Evolutionary conservation across 2,888 invertebrate genomes (phyloP).

Genomic region (Marasmarcha lunaedactyla): DNA sequence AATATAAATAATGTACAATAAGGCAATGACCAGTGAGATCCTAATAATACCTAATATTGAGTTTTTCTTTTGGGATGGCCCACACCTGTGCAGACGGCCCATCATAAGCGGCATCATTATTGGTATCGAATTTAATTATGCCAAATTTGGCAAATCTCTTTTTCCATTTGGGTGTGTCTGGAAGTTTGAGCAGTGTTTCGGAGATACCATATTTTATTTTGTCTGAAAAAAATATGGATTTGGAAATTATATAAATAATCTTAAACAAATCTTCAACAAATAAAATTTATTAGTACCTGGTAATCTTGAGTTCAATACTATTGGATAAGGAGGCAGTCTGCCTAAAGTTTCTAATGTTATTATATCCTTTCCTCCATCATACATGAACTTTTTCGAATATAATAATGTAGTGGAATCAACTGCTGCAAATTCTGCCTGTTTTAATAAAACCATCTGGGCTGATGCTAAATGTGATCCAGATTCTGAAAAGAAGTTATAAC

Average conservation of each 20-base stretch:
- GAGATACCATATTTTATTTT: constrained; percentile 43
- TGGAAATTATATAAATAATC: too few relatives aligned
- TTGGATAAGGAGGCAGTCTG: constrained; percentile 75
- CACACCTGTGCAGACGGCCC: constrained; percentile 63
- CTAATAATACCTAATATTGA: constrained; percentile 70
- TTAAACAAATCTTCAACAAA: too few relatives aligned
- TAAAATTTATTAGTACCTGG: constrained; percentile 43
- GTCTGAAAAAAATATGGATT: constrained; percentile 32
- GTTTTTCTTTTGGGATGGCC: constrained; percentile 54
- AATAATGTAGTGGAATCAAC: constrained; percentile 72
- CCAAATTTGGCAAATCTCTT: constrained; percentile 58
- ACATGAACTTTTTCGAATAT: constrained; percentile 65
- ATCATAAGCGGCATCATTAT: constrained; percentile 55
- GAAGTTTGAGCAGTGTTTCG: constrained; percentile 43
- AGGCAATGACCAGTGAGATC: constrained; percentile 36
- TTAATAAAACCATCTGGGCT: constrained; percentile 72
- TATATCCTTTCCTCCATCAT: constrained; percentile 68
- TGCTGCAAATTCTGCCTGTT: constrained; percentile 74
- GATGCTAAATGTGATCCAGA: constrained; percentile 73
- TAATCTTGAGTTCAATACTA: constrained; percentile 70
- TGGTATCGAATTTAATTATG: constrained; percentile 50
- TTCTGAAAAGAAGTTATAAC: too few relatives aligned
- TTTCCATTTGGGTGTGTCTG: constrained; percentile 43
- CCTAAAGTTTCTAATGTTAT: constrained; percentile 73
- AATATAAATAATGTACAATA: constrained; percentile 56